phyloP scores from a whole-genome alignment of 2,797 vertebrate species.

The Mycteria americana region DNA sequence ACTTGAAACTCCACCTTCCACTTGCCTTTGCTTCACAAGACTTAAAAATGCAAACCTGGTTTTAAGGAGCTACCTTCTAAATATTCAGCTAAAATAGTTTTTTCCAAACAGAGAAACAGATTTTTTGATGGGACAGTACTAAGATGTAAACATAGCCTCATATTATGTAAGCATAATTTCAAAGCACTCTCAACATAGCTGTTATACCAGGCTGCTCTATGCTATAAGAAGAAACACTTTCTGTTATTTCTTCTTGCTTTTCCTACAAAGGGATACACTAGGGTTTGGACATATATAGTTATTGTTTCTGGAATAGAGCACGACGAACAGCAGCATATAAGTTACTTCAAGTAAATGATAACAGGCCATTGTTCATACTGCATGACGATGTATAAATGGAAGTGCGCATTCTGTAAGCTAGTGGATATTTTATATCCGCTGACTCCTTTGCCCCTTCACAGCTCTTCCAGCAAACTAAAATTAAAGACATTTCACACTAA shows the following conservation, averaged over 20 bases:
- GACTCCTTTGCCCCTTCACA: not conserved
- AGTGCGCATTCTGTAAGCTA: not conserved
- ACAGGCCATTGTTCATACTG: not conserved
- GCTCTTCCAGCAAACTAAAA: not conserved
- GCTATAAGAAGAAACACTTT: not conserved
- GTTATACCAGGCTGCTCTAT: not conserved
- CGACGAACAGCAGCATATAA: not conserved
- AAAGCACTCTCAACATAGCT: not conserved
- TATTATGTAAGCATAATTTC: not conserved
- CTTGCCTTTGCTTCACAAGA: not conserved
- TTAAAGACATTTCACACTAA: conserved; percentile 25
- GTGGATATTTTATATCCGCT: not conserved
- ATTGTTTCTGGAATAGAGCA: not conserved
- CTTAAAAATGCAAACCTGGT: not conserved
- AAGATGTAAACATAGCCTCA: not conserved
- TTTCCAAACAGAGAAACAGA: not conserved
- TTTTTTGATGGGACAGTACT: not conserved
- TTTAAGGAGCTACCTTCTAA: not conserved
- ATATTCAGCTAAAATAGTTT: not conserved
- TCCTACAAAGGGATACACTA: not conserved
- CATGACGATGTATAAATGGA: not conserved
- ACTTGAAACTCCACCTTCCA: not conserved
- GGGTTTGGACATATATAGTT: not conserved
- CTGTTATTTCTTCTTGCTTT: not conserved
- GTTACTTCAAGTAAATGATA: not conserved